phyloP scores from a whole-genome alignment of 1,140 invertebrate species.

The Octopus bimaculoides region DNA sequence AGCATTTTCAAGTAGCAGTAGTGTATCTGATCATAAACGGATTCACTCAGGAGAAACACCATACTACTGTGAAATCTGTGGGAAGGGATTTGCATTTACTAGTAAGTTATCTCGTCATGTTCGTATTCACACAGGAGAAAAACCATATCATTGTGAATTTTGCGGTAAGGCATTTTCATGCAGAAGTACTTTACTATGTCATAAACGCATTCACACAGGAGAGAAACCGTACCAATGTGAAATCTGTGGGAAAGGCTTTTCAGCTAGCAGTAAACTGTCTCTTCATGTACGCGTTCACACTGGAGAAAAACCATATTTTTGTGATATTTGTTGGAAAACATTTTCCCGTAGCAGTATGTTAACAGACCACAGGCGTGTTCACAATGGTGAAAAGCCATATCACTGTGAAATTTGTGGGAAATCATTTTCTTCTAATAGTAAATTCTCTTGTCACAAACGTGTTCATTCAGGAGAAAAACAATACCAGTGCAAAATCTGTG shows the following conservation, averaged over 20 bases:
- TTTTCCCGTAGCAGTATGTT: slow-evolving; percentile 9
- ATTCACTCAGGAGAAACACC: slow-evolving; percentile 57
- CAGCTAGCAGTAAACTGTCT: background rate
- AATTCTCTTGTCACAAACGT: background rate
- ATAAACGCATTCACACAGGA: slow-evolving; percentile 19
- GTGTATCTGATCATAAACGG: slow-evolving; percentile 36
- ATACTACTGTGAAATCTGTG: slow-evolving; percentile 50
- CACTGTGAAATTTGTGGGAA: slow-evolving; percentile 19
- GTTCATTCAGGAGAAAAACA: background rate
- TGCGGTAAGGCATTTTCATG: slow-evolving; percentile 12
- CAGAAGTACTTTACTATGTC: background rate
- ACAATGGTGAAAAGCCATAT: slow-evolving; percentile 19
- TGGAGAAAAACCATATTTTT: slow-evolving; percentile 15
- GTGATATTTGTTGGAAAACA: slow-evolving; percentile 17
- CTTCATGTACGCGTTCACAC: slow-evolving; percentile 15
- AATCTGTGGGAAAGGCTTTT: slow-evolving; percentile 18
- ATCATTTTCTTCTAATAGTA: background rate
- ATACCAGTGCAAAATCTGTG: background rate
- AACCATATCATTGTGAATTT: slow-evolving; percentile 17
- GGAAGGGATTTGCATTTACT: slow-evolving; percentile 53
- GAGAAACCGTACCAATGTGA: slow-evolving; percentile 21
- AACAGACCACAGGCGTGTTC: slow-evolving; percentile 6
- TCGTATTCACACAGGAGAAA: slow-evolving; percentile 35
- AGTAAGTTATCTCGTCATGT: slow-evolving; percentile 52
- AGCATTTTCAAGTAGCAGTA: slow-evolving; percentile 50